Percentiles rank a stretch among this genome's conserved stretches.
Conservation (phyloP, 1,140 invertebrate genomes). For the Euschistus heros region DNA sequence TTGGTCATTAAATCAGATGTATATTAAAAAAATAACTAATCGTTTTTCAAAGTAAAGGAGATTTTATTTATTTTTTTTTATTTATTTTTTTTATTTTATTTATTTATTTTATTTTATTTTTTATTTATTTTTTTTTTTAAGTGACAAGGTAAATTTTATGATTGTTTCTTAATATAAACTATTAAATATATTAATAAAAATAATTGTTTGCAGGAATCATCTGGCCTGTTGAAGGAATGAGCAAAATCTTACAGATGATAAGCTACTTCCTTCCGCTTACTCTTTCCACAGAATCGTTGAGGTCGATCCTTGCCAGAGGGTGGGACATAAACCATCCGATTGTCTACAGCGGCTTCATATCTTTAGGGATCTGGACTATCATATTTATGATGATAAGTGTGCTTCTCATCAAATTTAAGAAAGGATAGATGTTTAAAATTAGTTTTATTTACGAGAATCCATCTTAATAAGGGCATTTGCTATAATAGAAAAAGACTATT, state of each 20-base stretch:
- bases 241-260: constrained; percentile 61
- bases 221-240: constrained; percentile 84
- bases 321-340: constrained; percentile 71
- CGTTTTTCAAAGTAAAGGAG: no score
- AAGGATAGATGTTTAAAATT: constrained; percentile 44
- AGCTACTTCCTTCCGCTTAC: constrained; percentile 79
- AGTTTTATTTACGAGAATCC: no score
- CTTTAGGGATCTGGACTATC: constrained; percentile 78
- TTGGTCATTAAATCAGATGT: no score
- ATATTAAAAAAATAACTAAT: no score
- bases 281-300: constrained; percentile 76
- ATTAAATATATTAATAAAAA: background rate
- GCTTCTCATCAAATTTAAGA: constrained; percentile 64
- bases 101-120: no score
- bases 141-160: no score
- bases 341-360: constrained; percentile 80
- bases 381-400: constrained; percentile 75
- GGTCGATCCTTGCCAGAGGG: constrained; percentile 79
- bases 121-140: no score
- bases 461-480: no score
- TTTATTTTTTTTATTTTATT: no score
- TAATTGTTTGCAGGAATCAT: constrained; percentile 54
- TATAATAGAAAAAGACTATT: no score
- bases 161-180: background rate
- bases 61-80: no score